phyloP scores from a whole-genome alignment of 2,888 invertebrate genomes.

The Hydriomena furcata region DNA sequence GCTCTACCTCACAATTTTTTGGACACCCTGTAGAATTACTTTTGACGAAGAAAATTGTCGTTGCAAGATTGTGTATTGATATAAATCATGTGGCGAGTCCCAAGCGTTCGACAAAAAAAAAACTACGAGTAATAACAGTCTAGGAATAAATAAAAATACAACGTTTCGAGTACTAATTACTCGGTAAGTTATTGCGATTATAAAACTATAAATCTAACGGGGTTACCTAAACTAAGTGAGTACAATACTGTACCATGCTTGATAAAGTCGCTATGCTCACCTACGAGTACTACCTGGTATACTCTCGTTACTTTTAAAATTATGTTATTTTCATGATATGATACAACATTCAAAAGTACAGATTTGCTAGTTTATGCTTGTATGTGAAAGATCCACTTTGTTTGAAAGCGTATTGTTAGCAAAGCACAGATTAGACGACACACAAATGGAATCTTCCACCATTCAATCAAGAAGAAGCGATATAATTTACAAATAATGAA shows the following conservation, averaged over 20 bases:
- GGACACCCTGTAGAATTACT: too few species aligned
- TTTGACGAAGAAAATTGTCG: too few species aligned
- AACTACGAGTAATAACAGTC: background rate
- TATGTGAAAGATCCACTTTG: conserved; percentile 38
- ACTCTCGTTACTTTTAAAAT: conserved; percentile 1
- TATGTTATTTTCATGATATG: conserved; percentile 17
- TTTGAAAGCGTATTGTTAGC: conserved; percentile 33
- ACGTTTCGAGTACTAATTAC: conserved; percentile 7
- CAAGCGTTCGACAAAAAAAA: background rate
- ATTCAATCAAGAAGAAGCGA: conserved; percentile 19
- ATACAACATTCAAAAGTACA: conserved; percentile 23
- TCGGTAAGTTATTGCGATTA: background rate
- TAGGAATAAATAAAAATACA: background rate
- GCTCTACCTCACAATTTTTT: too few species aligned
- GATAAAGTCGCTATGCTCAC: conserved; percentile 33
- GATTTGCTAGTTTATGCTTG: conserved; percentile 18
- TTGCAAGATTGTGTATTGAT: background rate
- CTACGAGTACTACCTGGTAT: conserved; percentile 1
- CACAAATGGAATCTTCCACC: conserved; percentile 37
- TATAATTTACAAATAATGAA: conserved; percentile 28
- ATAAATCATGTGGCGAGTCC: conserved; percentile 16
- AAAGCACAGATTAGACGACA: conserved; percentile 32
- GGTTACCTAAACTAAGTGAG: conserved; percentile 6
- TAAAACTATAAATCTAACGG: conserved; percentile 5
- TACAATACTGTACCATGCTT: conserved; percentile 24